Base-by-base conservation (phyloP, 2,113 vertebrate genomes). In the Clarias batrachus region DNA sequence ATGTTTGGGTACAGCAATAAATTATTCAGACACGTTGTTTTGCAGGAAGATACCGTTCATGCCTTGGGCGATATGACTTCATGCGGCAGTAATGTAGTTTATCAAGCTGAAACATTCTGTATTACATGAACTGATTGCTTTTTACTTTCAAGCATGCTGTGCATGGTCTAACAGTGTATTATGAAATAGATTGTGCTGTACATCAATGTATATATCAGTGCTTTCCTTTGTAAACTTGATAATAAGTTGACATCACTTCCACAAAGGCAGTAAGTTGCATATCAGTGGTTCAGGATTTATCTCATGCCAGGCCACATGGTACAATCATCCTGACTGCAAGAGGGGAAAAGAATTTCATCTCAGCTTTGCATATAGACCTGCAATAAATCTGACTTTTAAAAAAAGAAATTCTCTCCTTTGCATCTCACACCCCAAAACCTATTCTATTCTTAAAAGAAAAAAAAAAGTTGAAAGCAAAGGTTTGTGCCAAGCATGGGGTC, bases 121-220 rank as follows among this genome's bases (percentile, higher is more conserved):
- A 66, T 57, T 56, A 27, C 2, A 10, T 21, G 41, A 25, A 30
- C 17, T 9, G 12, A 21, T 9, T n/a, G 54, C 11, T 57, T 37
- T 62, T 79, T 48, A 48, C 48, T 70, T 71, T 30, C 73, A 80
- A 63, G 54, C 54, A 84, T 85, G 82, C 87, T 81, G 57, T 76
- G 8, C 23, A 48, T 4, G 23, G 37, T 77, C 48, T 60, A 41
- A 7, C 41, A 37, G n/a, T 41, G 48, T 14, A 60, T 37, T 14
- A 60, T 37, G 33, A 66, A 76, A 30, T 76, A 21, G 23, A 63
- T 77, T 84, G 66, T 84, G 81, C 65, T 86, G 33, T 21, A 63
- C 21, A 63, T 25, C 54, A 25, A 4, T 73, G 83, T 16, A 17
- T 19, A 19, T 6, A 59, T 59, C 57, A 14, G 57, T 59, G 73